Conservation (phyloP, 1,140 invertebrate genomes). For the Phocides pigmalion region DNA sequence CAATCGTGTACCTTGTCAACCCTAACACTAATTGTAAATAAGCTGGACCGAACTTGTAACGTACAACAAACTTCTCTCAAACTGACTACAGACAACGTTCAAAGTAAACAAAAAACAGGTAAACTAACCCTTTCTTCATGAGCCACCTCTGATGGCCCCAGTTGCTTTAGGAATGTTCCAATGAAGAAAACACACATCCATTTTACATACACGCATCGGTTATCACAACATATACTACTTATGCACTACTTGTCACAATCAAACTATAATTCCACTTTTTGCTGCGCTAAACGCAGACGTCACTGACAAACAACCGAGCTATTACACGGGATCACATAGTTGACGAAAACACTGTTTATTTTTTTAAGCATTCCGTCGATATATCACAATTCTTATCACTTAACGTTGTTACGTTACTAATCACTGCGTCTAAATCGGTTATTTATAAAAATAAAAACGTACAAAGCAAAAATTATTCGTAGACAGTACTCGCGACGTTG, state of each 20-base stretch:
- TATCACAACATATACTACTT: constrained; percentile 73
- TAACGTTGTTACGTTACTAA: constrained; percentile 73
- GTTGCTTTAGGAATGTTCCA: constrained; percentile 73
- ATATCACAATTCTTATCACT: constrained; percentile 80
- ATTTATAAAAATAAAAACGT: constrained; percentile 83
- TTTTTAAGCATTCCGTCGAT: constrained; percentile 69
- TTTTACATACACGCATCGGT: constrained; percentile 77
- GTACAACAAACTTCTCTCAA: constrained; percentile 10
- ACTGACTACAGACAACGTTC: constrained; percentile 17
- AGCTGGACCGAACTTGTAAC: background rate
- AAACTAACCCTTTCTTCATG: constrained; percentile 83
- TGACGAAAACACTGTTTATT: constrained; percentile 74
- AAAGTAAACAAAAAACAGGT: constrained; percentile 77
- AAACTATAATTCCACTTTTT: constrained; percentile 82
- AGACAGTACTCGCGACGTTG: constrained; percentile 79
- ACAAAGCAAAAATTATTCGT: constrained; percentile 79
- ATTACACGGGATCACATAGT: constrained; percentile 78
- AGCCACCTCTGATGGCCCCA: constrained; percentile 76
- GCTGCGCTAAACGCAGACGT: constrained; percentile 82
- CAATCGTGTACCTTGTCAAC: constrained; percentile 37
- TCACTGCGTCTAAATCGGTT: constrained; percentile 67
- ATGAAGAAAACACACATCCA: constrained; percentile 77
- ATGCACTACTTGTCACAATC: constrained; percentile 79
- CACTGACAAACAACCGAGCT: constrained; percentile 82
- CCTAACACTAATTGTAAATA: constrained; percentile 11